Evolutionary conservation across 2,888 invertebrate genomes (phyloP).

Genomic region (Troides aeacus): DNA sequence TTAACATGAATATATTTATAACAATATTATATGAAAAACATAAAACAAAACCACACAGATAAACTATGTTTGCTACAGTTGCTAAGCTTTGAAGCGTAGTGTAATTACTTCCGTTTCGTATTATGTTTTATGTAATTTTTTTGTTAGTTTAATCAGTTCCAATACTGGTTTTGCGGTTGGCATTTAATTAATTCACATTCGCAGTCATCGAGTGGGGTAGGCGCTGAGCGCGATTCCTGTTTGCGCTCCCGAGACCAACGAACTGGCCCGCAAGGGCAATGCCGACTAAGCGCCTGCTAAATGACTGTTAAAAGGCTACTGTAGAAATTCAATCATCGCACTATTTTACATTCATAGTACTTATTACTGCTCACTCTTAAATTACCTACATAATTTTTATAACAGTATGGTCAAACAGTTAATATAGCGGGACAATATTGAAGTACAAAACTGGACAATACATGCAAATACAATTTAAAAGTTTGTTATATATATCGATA

Average conservation of each 20-base stretch:
- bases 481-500: too few species aligned
- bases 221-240: slow-evolving; percentile 62
- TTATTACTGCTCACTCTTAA: not conserved
- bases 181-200: slow-evolving; percentile 54
- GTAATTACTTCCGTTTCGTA: not conserved
- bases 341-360: slow-evolving; percentile 4
- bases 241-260: slow-evolving; percentile 49
- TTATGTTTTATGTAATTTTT: not conserved
- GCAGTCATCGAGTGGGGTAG: slow-evolving; percentile 54
- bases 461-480: too few species aligned
- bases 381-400: not conserved
- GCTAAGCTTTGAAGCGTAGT: not conserved
- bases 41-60: too few species aligned
- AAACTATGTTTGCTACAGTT: not conserved
- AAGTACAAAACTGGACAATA: too few species aligned
- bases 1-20: too few species aligned
- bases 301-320: slow-evolving; percentile 10
- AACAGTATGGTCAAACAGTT: not conserved
- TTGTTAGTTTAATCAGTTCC: not conserved
- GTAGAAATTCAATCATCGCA: slow-evolving; percentile 7
- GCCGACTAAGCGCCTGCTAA: slow-evolving; percentile 21
- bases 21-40: too few species aligned
- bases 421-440: not conserved
- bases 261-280: slow-evolving; percentile 52
- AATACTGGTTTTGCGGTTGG: slow-evolving; percentile 35